phyloP scores from a whole-genome alignment of 1,140 invertebrate species.

The Ectropis grisescens region DNA sequence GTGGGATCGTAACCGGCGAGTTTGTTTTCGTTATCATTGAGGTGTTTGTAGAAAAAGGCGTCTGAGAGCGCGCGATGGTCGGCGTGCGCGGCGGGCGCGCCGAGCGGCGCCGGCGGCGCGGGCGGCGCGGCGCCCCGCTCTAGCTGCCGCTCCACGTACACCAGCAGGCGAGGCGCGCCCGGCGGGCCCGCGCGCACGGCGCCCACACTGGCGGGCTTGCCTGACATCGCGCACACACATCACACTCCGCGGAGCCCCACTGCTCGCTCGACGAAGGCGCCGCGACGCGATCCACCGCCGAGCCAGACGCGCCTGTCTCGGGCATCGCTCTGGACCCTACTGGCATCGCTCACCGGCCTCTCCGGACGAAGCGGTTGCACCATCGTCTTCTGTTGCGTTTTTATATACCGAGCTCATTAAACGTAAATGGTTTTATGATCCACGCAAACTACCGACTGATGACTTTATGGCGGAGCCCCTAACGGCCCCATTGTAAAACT shows the following conservation, averaged over 20 bases:
- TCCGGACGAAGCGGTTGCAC: constrained; percentile 27
- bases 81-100: constrained; percentile 30
- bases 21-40: constrained; percentile 35
- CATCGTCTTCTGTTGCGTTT: constrained; percentile 43
- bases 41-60: constrained; percentile 37
- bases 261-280: constrained; percentile 46
- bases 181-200: constrained; percentile 57
- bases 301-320: constrained; percentile 26
- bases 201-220: constrained; percentile 61
- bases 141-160: constrained; percentile 63
- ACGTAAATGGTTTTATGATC: constrained; percentile 46
- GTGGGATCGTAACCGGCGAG: constrained; percentile 21
- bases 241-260: constrained; percentile 45
- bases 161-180: constrained; percentile 56
- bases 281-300: constrained; percentile 32
- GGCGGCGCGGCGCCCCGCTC: constrained; percentile 43
- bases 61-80: constrained; percentile 22
- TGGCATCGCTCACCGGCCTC: constrained; percentile 44
- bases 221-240: constrained; percentile 59
- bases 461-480: constrained; percentile 63
- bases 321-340: constrained; percentile 42
- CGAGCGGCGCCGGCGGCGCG: constrained; percentile 28
- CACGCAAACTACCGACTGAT: constrained; percentile 26
- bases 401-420: constrained; percentile 41
- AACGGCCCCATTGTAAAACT: constrained; percentile 56